Base-by-base conservation (phyloP, 2,888 invertebrate species). In the Andrena camellia region DNA sequence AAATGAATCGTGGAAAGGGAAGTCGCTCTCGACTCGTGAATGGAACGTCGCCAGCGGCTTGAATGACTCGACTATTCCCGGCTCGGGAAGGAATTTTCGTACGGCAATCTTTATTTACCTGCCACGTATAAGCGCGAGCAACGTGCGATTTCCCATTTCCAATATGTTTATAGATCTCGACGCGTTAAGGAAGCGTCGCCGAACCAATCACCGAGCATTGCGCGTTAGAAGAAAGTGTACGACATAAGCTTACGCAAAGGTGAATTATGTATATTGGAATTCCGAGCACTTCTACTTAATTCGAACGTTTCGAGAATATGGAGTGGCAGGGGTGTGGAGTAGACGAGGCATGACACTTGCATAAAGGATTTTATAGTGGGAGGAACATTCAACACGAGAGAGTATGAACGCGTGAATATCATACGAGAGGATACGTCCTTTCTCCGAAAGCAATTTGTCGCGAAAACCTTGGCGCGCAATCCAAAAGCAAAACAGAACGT, bases 11-110 rank as follows among this genome's bases (percentile, higher is more conserved):
- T 10, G 8, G 33, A 6, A 13, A 35, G 50, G 23, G 59, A 23
- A 31, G 26, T 42, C 42, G 42, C 42, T 42, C 52, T 23, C 68
- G 26, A 7, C 60, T 59, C 60, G 70, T 76, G 86, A 87, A 86
- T 86, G 81, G 84, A 81, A 66, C 67, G 78, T 57, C 64, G 64
- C 63, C 67, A 60, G 35, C 63, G 78, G 76, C 84, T 73, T 86
- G 88, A 90, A 89, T 87, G 90, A 86, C 84, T 83, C 69, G 81
- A 76, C 86, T 89, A 88, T 87, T 88, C 82, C 66, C 67, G 67
- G 59, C 67, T 13, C 68, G 69, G 33, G 13, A 17, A 75, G 81
- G 86, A 86, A 89, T 85, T 89, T 57, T 78, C 86, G 86, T 85
- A 85, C 57, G 80, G 69, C 66, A 85, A 86, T 85, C 81, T 78